Conservation (phyloP, 2,888 invertebrate species). For the Patella caerulea region DNA sequence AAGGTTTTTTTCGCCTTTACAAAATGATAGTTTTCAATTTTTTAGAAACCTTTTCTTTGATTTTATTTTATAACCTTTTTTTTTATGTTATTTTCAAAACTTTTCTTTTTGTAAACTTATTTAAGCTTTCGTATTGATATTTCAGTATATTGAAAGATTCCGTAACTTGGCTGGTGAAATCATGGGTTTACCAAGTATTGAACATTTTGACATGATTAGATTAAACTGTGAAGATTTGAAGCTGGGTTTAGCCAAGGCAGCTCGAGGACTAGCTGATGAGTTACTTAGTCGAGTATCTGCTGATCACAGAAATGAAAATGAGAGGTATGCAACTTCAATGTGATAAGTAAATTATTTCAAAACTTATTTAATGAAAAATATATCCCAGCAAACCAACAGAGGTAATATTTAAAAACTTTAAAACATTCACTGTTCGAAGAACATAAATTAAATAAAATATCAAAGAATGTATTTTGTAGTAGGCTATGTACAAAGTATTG, state of each 20-base stretch:
- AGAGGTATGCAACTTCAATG: constrained; percentile 48
- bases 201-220: constrained; percentile 71
- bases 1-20: background rate
- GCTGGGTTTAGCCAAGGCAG: constrained; percentile 68
- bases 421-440: too few relatives aligned
- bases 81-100: too few relatives aligned
- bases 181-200: constrained; percentile 68
- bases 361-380: too few relatives aligned
- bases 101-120: background rate
- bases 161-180: constrained; percentile 67
- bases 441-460: too few relatives aligned
- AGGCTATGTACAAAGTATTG: too few relatives aligned
- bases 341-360: too few relatives aligned
- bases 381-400: too few relatives aligned
- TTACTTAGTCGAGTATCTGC: constrained; percentile 68
- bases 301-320: constrained; percentile 69
- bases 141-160: constrained; percentile 69
- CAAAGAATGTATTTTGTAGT: too few relatives aligned
- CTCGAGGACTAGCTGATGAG: constrained; percentile 65
- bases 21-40: background rate
- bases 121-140: constrained; percentile 18
- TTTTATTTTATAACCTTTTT: background rate
- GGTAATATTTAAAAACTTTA: too few relatives aligned
- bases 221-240: constrained; percentile 72
- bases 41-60: background rate